Evolutionary conservation across 2,797 vertebrate genomes (phyloP), one percentile per base, ranked within the genome.

Genomic region (Coendou prehensilis): DNA sequence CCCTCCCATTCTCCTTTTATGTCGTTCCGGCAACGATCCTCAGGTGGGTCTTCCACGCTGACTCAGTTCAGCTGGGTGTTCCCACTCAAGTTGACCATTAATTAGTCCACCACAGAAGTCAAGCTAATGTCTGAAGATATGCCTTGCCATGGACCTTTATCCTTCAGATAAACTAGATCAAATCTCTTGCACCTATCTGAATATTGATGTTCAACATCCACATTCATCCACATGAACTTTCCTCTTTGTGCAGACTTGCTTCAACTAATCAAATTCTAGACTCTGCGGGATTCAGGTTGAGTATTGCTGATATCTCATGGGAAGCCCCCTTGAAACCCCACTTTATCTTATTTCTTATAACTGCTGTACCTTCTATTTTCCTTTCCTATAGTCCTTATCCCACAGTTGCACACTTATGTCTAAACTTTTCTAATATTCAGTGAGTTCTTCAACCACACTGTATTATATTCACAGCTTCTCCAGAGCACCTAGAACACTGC

Each of bases 341-440:
- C 2, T 85, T 81, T 88, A 88, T 41, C 26, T 64, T 85, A 71
- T 78, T 91, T 93, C 45, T 87, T 73, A 73, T 33, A 95, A 85
- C 6, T 6, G 11, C 45, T 9, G 0, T 57, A 69, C n/a, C 28
- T 26, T 94, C 75, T 73, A 64, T 78, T 90, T 95, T 87, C 23
- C 30, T 94, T 79, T 86, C 30, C 13, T 92, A 56, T n/a, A 86
- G 26, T 69, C 45, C n/a, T 69, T 69, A 81, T 56, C n/a, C 75
- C 54, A 86, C 59, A 89, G 59, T 85, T 87, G 15, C 7, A 28
- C 23, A 83, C 59, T 56, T 87, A 89, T 87, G 14, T 54, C 86
- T 33, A 89, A 26, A 13, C 5, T 87, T 87, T 87, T 80, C n/a
- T 87, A 71, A 69, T 95, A 64, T 50, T 86, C 45, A 89, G 18